phyloP scores from a whole-genome alignment of 2,113 vertebrate genomes.

The Motacilla alba region DNA sequence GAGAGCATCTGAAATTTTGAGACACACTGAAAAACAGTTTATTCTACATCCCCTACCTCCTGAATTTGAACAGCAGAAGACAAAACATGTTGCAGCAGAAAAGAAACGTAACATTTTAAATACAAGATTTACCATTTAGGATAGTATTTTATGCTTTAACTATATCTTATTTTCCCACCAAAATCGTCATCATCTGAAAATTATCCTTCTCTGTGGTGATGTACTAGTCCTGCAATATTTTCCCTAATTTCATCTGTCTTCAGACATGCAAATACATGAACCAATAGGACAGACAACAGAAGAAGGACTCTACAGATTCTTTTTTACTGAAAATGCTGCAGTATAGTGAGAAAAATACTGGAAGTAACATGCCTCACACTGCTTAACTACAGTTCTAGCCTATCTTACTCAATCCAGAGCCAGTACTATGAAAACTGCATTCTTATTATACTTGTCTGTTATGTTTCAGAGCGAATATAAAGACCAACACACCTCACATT shows the following conservation, averaged over 20 bases:
- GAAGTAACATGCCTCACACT: background rate
- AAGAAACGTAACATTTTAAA: background rate
- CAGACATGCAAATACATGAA: background rate
- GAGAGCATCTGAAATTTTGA: background rate
- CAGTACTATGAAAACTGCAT: background rate
- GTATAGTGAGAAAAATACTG: background rate
- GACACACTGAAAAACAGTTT: background rate
- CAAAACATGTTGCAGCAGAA: background rate
- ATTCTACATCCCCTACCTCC: background rate
- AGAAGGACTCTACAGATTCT: background rate
- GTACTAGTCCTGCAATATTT: background rate
- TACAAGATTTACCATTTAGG: background rate
- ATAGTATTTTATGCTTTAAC: background rate
- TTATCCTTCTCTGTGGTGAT: background rate
- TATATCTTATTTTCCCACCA: background rate
- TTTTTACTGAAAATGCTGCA: background rate
- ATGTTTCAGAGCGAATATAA: background rate
- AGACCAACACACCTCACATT: background rate
- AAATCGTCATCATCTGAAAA: background rate
- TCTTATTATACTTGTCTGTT: background rate
- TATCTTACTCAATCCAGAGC: background rate
- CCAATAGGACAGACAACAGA: background rate
- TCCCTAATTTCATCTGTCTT: background rate
- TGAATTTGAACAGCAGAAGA: background rate
- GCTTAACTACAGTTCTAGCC: background rate